Base-by-base conservation (phyloP, 2,113 vertebrate genomes). In the Oreocharis arfaki region DNA sequence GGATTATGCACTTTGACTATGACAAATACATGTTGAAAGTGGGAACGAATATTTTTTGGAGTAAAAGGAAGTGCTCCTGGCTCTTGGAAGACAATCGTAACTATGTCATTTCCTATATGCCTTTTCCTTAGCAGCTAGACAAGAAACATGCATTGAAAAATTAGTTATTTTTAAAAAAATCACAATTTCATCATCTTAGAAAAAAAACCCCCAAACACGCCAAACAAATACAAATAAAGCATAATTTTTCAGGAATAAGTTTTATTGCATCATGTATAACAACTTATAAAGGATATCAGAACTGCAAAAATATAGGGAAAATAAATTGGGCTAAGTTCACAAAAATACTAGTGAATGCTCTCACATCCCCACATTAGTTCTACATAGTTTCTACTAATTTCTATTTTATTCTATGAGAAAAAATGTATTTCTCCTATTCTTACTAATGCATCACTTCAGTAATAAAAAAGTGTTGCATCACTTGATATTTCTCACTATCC, bases 1-100 rank as follows among this genome's bases (percentile, higher is more conserved):
- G 99, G 99, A 97, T 98, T 99, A 96, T 99, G 99, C 78, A 99
- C 99, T 97, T 98, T 99, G 97, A 99, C 99, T 76, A 99, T 99
- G 97, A 99, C 99, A 96, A 99, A 99, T 74, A 99, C 99, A 71
- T 99, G 99, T 74, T 99, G 99, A 92, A 99, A 99, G 97, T 99
- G 99, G 35, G 99, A 99, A 93, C 99, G 99, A 97, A 99, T 99
- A 98, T 98, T 98, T 98, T 99, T 99, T 39, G 99, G 99, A 79
- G 99, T 99, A 93, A 99, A 99, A 89, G 99, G 99, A 95, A 99
- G 98, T 65, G 99, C 99, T 85, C 99, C 99, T 0, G 99, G 99
- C 97, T 99, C 99, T 98, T 99, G 99, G 97, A 99, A 99, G 94
- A 99, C 98, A 96, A 99, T 99, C 95, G 99, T 99, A 97, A 99